These are phyloP conservation scores for Zosterops lateralis DNA, from an alignment of 2,113 vertebrate species.

Conservation along the genomic window DNA sequence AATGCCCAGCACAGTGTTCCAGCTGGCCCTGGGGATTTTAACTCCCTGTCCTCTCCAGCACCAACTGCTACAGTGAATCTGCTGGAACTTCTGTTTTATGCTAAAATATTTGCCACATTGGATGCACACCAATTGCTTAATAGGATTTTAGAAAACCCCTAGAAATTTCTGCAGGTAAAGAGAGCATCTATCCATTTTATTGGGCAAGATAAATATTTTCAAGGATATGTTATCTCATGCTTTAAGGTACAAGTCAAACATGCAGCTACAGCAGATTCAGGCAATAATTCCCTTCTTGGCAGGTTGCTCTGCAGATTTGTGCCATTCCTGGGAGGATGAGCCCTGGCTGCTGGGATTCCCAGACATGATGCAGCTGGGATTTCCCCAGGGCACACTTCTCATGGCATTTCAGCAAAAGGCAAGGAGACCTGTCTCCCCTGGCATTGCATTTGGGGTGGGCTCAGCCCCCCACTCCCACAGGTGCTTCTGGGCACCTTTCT, in stretches of 20 bases:
- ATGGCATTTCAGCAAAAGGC: not conserved
- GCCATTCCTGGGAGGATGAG: rapidly evolving
- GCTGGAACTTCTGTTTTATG: not conserved
- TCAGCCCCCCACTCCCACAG: not conserved
- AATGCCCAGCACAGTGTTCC: rapidly evolving
- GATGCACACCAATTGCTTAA: not conserved
- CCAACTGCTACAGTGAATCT: not conserved
- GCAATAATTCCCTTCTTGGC: not conserved
- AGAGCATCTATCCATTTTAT: not conserved
- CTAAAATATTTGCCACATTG: not conserved
- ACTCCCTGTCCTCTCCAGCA: not conserved
- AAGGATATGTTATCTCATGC: not conserved
- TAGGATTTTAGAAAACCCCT: not conserved
- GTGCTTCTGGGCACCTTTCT: not conserved
- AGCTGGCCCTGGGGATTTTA: not conserved
- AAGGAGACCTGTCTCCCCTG: not conserved
- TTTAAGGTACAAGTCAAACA: not conserved
- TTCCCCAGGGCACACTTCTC: rapidly evolving
- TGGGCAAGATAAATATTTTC: not conserved
- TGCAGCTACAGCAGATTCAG: not conserved
- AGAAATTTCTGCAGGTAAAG: not conserved
- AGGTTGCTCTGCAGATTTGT: not conserved
- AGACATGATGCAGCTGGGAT: rapidly evolving
- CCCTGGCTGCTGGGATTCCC: not conserved
- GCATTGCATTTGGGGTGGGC: not conserved